Evolutionary conservation across 2,888 invertebrate species (phyloP), one percentile per base, ranked within the genome.

Genomic region (Flabesymbios commensalis): DNA sequence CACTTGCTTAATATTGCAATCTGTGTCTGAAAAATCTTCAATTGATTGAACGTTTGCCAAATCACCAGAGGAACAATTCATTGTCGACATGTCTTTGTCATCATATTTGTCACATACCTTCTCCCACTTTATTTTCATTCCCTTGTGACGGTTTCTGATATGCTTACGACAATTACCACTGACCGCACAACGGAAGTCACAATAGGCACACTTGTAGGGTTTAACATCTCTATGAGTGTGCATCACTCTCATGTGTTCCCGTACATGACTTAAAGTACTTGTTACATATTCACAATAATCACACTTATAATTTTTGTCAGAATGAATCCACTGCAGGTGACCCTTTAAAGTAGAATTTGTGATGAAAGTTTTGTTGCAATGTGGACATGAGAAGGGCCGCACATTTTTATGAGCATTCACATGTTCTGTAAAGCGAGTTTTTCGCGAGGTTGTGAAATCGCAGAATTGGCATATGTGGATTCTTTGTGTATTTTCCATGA

Each of bases 151-250:
- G 45, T 71, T 72, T 51, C 65, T 69, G 42, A 72, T 68, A 58
- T 76, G 76, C 62, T 74, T 74, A 2, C 75, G 67, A 24, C 73
- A 74, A 59, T 75, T 76, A 4, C 76, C 76, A 10, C 73, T 70
- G 1, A 73, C 73, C 0, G 73, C 71, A 61, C 74, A 73, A 1
- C 68, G 56, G 61, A 74, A 76, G n/a, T 70, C 67, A 58, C 75
- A 75, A 29, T 75, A 73, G 1, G 70, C 68, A 60, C 76, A 76
- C 51, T 66, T 68, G 43, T 74, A 76, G 1, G 74, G 73, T 42
- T 74, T 74, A 24, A 72, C 65, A 3, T 75, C 72, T 49, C 72
- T 67, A 28, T 74, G 59, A 58, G 73, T 74, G 60, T 75, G 75
- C 67, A 75, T 74, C 4, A 74, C 69, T 3, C 71, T 65, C 4